A percentile compares a stretch with the other conserved stretches of the same genome.
Evolutionary conservation across 2,888 invertebrate genomes (phyloP).

Genomic region (Eristalinus sepulchralis): DNA sequence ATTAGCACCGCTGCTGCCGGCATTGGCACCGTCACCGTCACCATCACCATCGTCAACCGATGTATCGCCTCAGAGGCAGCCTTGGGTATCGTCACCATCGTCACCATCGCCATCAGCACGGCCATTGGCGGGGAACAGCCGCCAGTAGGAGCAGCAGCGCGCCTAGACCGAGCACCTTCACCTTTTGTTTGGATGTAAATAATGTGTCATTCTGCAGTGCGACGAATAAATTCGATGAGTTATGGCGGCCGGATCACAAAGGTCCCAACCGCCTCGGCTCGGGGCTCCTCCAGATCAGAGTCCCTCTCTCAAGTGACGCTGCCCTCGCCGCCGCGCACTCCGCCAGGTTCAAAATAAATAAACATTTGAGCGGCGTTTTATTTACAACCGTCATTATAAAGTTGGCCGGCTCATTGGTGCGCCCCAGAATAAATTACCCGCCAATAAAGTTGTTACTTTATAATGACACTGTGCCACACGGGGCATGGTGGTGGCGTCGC

Average conservation of each 20-base stretch:
- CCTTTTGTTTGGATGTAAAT: slow-evolving; percentile 69
- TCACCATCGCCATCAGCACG: not conserved
- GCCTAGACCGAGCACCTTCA: slow-evolving; percentile 41
- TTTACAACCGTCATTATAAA: slow-evolving; percentile 80
- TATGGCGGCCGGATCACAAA: slow-evolving; percentile 65
- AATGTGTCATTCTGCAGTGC: slow-evolving; percentile 71
- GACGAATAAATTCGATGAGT: slow-evolving; percentile 71
- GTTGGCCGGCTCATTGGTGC: slow-evolving; percentile 78
- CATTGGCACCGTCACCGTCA: not conserved
- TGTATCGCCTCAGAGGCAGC: slow-evolving; percentile 15
- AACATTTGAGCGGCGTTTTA: slow-evolving; percentile 72
- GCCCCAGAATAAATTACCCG: slow-evolving; percentile 80
- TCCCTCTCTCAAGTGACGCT: slow-evolving; percentile 60
- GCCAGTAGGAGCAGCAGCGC: not conserved
- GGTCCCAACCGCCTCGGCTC: slow-evolving; percentile 10
- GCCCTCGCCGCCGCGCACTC: not conserved
- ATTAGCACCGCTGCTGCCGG: slow-evolving; percentile 29
- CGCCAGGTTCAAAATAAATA: slow-evolving; percentile 54
- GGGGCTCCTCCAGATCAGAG: slow-evolving; percentile 20
- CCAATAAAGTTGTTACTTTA: slow-evolving; percentile 81
- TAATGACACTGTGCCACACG: slow-evolving; percentile 76
- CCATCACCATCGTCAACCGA: not conserved
- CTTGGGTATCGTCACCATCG: slow-evolving; percentile 12
- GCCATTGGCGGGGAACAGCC: not conserved
- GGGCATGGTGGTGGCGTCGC: not conserved